A percentile compares a stretch with the other conserved stretches of the same genome.
Conservation (phyloP, 2,113 vertebrate genomes). For the Oostethus manadensis region DNA sequence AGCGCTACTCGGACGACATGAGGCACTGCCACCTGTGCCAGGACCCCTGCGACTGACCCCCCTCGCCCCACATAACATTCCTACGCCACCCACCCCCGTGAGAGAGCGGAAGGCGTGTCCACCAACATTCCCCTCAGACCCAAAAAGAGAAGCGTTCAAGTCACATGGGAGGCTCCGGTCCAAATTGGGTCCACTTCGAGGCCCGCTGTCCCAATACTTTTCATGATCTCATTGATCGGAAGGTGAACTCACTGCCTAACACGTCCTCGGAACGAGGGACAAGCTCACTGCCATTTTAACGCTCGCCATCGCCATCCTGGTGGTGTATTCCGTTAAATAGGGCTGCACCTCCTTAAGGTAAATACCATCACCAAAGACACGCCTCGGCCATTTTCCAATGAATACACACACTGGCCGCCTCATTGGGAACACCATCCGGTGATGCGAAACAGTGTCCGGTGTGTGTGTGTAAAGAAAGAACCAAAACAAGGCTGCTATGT, state of each 20-base stretch:
- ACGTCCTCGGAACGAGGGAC: not conserved
- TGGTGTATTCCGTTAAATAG: not conserved
- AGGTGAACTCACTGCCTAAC: not conserved
- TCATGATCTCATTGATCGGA: not conserved
- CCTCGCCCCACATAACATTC: too few relatives aligned
- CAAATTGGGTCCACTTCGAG: too few relatives aligned
- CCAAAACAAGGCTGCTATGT: not conserved
- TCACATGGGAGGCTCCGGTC: too few relatives aligned
- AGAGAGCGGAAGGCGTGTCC: not conserved
- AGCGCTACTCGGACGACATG: conserved; percentile 80
- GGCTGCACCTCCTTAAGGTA: not conserved
- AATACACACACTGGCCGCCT: not conserved
- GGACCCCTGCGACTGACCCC: conserved; percentile 64
- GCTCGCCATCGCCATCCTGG: not conserved
- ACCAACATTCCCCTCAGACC: not conserved
- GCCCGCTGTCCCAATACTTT: too few relatives aligned
- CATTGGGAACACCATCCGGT: not conserved
- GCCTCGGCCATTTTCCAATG: not conserved
- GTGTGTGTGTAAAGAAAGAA: not conserved
- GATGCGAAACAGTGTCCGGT: too few relatives aligned
- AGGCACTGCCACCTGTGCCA: conserved; percentile 79
- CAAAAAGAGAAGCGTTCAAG: not conserved
- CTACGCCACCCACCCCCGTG: not conserved
- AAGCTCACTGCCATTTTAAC: not conserved
- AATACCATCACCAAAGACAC: not conserved